Evolutionary conservation across 2,113 vertebrate species (phyloP).

Genomic region (Seriola quinqueradiata): DNA sequence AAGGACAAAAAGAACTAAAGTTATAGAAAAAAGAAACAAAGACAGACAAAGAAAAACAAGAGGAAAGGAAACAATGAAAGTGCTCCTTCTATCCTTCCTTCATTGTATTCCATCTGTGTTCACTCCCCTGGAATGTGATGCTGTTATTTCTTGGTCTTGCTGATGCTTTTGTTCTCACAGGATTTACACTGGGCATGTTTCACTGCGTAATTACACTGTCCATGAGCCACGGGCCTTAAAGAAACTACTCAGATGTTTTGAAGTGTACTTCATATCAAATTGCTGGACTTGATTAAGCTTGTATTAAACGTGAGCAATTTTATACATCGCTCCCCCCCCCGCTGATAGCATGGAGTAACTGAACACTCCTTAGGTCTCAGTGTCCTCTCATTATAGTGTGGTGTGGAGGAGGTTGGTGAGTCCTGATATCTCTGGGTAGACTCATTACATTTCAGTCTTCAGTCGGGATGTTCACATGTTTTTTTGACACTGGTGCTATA

Average conservation of each 20-base stretch:
- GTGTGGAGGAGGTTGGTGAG: not conserved
- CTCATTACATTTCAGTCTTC: no score
- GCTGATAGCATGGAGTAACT: not conserved
- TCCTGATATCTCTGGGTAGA: not conserved
- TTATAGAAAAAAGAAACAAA: not conserved
- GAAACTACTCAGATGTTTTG: not conserved
- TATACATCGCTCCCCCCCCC: no score
- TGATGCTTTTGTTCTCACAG: conserved; percentile 18
- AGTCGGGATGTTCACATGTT: no score
- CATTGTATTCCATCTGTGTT: conserved; percentile 12
- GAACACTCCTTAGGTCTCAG: no score
- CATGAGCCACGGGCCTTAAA: not conserved
- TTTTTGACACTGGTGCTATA: no score
- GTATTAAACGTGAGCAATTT: not conserved
- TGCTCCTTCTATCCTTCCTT: conserved; percentile 6
- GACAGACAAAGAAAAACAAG: not conserved
- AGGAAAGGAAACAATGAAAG: not conserved
- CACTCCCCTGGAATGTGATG: not conserved
- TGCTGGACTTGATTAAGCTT: not conserved
- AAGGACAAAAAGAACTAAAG: not conserved
- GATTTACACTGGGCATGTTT: conserved; percentile 31
- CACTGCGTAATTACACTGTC: conserved; percentile 18
- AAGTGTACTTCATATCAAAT: not conserved
- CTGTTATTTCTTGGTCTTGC: conserved; percentile 23
- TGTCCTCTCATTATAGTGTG: not conserved